phyloP scores from a whole-genome alignment of 2,797 vertebrate species.

The Phaenicophaeus curvirostris region DNA sequence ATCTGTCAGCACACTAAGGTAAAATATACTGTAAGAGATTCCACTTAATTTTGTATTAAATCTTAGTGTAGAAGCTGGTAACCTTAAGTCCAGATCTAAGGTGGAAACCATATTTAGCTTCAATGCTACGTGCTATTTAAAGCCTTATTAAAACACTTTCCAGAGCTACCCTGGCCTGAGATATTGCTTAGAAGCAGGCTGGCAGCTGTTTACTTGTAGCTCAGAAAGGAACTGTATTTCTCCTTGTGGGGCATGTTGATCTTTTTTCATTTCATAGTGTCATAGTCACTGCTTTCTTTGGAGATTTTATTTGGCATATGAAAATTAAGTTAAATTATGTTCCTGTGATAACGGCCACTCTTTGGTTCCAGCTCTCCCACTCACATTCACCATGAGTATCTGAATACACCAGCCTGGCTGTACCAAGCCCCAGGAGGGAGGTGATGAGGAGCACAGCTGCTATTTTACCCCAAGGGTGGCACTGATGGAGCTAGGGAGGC shows the following conservation, averaged over 20 bases:
- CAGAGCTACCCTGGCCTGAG: background rate
- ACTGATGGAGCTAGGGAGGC: background rate
- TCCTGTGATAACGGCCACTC: background rate
- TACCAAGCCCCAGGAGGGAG: background rate
- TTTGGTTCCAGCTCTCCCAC: background rate
- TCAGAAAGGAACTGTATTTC: background rate
- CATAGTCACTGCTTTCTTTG: too few relatives aligned
- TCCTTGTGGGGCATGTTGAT: background rate
- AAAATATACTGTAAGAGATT: background rate
- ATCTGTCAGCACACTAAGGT: background rate
- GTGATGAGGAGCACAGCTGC: background rate
- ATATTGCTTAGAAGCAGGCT: background rate
- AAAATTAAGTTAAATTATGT: background rate
- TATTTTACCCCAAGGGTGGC: background rate
- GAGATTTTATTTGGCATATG: background rate
- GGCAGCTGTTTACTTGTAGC: background rate
- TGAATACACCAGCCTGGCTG: accelerated
- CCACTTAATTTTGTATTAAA: background rate
- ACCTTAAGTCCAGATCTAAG: background rate
- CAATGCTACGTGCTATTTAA: background rate
- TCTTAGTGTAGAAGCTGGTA: background rate
- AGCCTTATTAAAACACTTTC: background rate
- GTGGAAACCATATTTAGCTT: background rate
- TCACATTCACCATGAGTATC: accelerated
- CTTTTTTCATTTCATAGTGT: background rate